Evolutionary conservation across 1,140 invertebrate species (phyloP).

Genomic region (Drosophila setifemur): DNA sequence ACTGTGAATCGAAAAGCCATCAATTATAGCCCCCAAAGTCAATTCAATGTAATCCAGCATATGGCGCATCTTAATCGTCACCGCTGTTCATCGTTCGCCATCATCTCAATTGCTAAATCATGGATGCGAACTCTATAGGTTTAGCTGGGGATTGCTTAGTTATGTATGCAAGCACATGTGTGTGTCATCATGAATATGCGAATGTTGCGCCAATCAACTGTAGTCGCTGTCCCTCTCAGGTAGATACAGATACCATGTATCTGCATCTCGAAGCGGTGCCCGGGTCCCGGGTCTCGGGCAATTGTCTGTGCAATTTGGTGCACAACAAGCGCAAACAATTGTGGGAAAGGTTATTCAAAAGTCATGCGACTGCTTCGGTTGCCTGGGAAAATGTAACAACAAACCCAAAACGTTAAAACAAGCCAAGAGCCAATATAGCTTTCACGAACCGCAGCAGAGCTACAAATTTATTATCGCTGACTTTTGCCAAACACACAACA

Average conservation of each 20-base stretch:
- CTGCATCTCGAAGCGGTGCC: constrained; percentile 12
- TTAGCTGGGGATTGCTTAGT: constrained; percentile 45
- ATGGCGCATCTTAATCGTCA: constrained; percentile 54
- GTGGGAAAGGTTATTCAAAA: constrained; percentile 75
- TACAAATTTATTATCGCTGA: constrained; percentile 38
- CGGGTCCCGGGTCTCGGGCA: constrained; percentile 29
- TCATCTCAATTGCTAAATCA: constrained; percentile 53
- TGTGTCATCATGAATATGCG: constrained; percentile 72
- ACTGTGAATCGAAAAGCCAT: constrained; percentile 50
- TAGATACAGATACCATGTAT: constrained; percentile 14
- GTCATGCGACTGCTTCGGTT: constrained; percentile 64
- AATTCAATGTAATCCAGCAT: constrained; percentile 60
- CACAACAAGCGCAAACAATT: constrained; percentile 64
- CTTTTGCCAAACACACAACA: too few species aligned
- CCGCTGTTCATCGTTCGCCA: neutral
- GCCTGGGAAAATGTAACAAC: constrained; percentile 57
- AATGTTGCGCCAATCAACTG: constrained; percentile 62
- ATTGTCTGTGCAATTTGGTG: constrained; percentile 71
- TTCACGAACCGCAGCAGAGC: constrained; percentile 31
- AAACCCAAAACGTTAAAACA: constrained; percentile 1
- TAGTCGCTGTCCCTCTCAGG: neutral
- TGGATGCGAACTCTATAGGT: constrained; percentile 20
- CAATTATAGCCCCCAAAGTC: constrained; percentile 57
- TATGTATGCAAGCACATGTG: constrained; percentile 76
- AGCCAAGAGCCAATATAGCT: constrained; percentile 33